Conservation (phyloP, 2,113 vertebrate species). For the Heterocephalus glaber region DNA sequence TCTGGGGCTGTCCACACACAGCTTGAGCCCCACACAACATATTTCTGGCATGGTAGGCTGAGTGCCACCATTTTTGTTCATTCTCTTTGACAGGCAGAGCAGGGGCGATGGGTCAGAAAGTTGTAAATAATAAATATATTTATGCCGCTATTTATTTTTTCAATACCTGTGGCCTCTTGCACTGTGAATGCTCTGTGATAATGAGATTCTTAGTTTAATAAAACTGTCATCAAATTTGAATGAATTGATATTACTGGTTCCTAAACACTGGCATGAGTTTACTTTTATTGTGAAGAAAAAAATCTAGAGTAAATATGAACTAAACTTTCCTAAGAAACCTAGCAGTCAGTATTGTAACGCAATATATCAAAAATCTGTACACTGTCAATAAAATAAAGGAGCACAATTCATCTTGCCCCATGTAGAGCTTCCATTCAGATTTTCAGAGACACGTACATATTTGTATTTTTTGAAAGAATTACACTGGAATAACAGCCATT, state of each 20-base stretch:
- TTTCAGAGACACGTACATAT: background rate
- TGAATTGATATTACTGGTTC: slow-evolving; percentile 84
- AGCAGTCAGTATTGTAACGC: slow-evolving; percentile 86
- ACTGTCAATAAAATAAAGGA: slow-evolving; percentile 82
- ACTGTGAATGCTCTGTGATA: slow-evolving; percentile 98
- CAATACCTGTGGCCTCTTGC: slow-evolving; percentile 96
- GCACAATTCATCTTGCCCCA: slow-evolving; percentile 24
- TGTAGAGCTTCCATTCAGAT: background rate
- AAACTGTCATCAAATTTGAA: slow-evolving; percentile 84
- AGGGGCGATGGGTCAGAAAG: slow-evolving; percentile 83
- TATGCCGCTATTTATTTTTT: slow-evolving; percentile 88
- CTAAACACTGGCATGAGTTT: slow-evolving; percentile 86
- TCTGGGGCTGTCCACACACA: slow-evolving; percentile 30
- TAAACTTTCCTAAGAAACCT: slow-evolving; percentile 90
- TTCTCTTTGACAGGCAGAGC: slow-evolving; percentile 71
- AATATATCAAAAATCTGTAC: slow-evolving; percentile 79
- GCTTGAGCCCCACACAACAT: slow-evolving; percentile 29
- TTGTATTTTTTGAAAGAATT: slow-evolving; percentile 54
- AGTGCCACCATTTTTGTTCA: slow-evolving; percentile 62
- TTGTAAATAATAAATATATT: slow-evolving; percentile 86
- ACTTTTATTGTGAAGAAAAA: slow-evolving; percentile 86
- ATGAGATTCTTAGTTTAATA: slow-evolving; percentile 92
- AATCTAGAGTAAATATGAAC: slow-evolving; percentile 82
- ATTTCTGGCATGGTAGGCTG: slow-evolving; percentile 41
- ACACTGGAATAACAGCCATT: slow-evolving; percentile 63